These are phyloP conservation scores for Drosophila eohydei DNA, from an alignment of 2,888 invertebrate species.

Conservation along the genomic window DNA sequence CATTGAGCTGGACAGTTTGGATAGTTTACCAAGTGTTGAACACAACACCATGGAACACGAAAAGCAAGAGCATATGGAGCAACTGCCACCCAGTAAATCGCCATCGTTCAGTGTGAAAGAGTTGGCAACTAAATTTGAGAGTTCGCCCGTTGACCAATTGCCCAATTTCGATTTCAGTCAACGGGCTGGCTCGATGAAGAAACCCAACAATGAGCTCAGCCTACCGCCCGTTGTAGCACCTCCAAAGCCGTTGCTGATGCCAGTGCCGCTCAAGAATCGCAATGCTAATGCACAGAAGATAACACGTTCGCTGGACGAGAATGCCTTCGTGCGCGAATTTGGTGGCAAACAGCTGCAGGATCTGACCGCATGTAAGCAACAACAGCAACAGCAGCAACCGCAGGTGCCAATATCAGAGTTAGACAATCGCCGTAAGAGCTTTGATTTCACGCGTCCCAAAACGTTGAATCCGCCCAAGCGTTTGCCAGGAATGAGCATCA, in stretches of 20 bases:
- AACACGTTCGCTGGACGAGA: slow-evolving; percentile 90
- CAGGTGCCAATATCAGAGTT: slow-evolving; percentile 72
- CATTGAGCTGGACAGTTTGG: slow-evolving; percentile 79
- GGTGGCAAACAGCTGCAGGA: slow-evolving; percentile 85
- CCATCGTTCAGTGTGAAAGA: slow-evolving; percentile 87
- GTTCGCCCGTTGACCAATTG: slow-evolving; percentile 87
- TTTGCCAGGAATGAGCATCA: slow-evolving; percentile 83
- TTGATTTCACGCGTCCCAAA: slow-evolving; percentile 87
- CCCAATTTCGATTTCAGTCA: slow-evolving; percentile 86
- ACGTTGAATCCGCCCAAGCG: slow-evolving; percentile 87
- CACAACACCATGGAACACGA: slow-evolving; percentile 58
- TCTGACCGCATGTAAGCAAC: slow-evolving; percentile 71
- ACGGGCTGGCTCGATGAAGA: slow-evolving; percentile 73
- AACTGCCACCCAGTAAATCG: slow-evolving; percentile 69
- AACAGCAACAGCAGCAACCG: slow-evolving; percentile 82
- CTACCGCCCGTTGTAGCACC: slow-evolving; percentile 45
- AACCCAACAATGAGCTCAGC: slow-evolving; percentile 59
- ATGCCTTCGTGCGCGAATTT: slow-evolving; percentile 90
- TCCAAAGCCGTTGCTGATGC: slow-evolving; percentile 44
- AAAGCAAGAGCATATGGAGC: slow-evolving; percentile 20
- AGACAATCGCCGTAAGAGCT: slow-evolving; percentile 86
- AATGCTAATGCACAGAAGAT: slow-evolving; percentile 87
- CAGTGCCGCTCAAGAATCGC: slow-evolving; percentile 83
- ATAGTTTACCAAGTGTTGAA: slow-evolving; percentile 67
- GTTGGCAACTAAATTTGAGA: slow-evolving; percentile 88